Base-by-base conservation (phyloP, 2,888 invertebrate genomes). In the Melinaea menophilus region DNA sequence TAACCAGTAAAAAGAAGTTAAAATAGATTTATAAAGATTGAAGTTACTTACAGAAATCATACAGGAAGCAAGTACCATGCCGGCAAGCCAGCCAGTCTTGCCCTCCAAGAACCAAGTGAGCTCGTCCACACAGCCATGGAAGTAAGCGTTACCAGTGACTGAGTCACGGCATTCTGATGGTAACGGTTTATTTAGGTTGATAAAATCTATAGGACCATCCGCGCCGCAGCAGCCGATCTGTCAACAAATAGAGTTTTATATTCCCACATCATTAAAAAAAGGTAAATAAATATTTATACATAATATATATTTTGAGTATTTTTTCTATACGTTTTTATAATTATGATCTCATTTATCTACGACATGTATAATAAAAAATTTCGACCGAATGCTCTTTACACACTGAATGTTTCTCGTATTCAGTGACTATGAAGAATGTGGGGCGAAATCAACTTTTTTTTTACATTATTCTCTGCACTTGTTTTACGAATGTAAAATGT, bases 151-250 rank as follows among this genome's bases (percentile, higher is more conserved):
- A 59, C 97, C 97, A 2, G 96, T 97, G 12, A 97, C 96, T 0
- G 95, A 94, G 82, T 97, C 96, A 9, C 97, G 92, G 78, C 97
- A 97, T 68, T 96, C 95, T 1, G 93, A 90, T 0, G 97, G 97
- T 61, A 97, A 81, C 0, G 97, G 96, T 76, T 96, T 95, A 75
- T 93, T 92, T 71, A 96, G 78, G 66, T 91, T 91, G 71, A 95
- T 90, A 86, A 95, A 98, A 85, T 98, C 97, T 86, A 94, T 94
- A 0, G 97, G 94, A 0, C 97, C 96, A 66, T 95, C 94, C 0
- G 97, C 97, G 12, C 98, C 98, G 75, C 98, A 97, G 83, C 97
- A 98, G 55, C 96, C 97, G 73, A 97, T 94, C 96, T 96, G 73
- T 11, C 70, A 56, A 35, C 31, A 51, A 56, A 65, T 41, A 31